Evolutionary conservation across 2,888 invertebrate genomes (phyloP).

Genomic region (Apodemia hepburni): DNA sequence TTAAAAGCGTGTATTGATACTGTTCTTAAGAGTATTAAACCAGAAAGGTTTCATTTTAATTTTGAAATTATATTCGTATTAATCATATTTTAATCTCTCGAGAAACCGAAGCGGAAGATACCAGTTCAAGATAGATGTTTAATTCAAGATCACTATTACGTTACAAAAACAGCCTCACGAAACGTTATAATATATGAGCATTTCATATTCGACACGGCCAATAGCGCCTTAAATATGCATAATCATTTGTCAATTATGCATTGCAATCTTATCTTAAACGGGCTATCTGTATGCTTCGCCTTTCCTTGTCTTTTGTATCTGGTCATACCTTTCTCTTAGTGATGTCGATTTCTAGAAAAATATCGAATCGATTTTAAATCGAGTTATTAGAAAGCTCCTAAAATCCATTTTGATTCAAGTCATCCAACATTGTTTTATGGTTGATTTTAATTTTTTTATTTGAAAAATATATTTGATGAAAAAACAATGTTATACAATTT

Average conservation of each 20-base stretch:
- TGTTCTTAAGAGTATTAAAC: no score
- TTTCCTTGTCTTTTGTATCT: slow-evolving; percentile 44
- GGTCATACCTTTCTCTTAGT: slow-evolving; percentile 37
- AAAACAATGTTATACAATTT: no score
- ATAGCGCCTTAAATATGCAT: slow-evolving; percentile 12
- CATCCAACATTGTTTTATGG: no score
- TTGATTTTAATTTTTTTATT: no score
- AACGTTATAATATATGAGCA: slow-evolving; percentile 4
- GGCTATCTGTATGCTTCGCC: slow-evolving; percentile 44
- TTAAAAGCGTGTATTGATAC: no score
- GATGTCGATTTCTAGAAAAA: not conserved
- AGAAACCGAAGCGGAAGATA: not conserved
- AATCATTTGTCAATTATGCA: slow-evolving; percentile 46
- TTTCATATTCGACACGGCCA: slow-evolving; percentile 7
- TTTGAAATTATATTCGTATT: not conserved
- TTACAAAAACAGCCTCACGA: not conserved
- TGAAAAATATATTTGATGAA: no score
- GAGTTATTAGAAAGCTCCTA: no score
- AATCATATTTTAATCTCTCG: not conserved
- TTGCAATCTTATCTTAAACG: slow-evolving; percentile 45
- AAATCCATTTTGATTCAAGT: no score
- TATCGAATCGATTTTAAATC: not conserved
- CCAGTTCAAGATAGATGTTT: not conserved
- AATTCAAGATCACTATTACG: slow-evolving; percentile 4
- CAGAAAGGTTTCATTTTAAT: not conserved